Base-by-base conservation (phyloP, 2,797 vertebrate genomes). In the Spizella passerina region DNA sequence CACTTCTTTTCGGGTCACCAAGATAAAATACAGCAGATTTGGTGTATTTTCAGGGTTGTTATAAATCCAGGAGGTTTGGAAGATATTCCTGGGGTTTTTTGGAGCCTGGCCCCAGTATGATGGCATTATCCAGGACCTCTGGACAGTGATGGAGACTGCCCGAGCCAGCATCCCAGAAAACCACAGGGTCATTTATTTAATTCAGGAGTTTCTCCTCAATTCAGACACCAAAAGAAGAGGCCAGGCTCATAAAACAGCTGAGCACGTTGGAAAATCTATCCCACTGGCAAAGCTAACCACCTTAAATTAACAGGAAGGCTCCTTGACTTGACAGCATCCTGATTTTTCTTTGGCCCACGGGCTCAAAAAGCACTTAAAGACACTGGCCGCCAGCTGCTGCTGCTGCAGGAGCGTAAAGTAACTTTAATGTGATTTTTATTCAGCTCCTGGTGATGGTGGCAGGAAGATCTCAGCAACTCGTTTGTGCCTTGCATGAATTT, bases 381-480 rank as follows among this genome's bases (percentile, higher is more conserved):
- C 2, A 1, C 36, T 55, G 61, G 57, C 72, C 1, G 4, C 36
- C 68, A 85, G 92, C 76, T 77, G 82, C 53, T 75, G 82, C 53
- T 55, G 53, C 56, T 81, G 82, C 22, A 71, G 53, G 75, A 86
- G 53, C 23, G 57, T 41, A 22, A 76, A 82, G 56, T 59, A 56
- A 88, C 83, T 88, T 64, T 90, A 75, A 95, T 71, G 41, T 10
- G 60, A 78, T 90, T 93, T 94, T 94, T 71, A 41, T 90, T 80
- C 90, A 81, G 68, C 34, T 95, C 38, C 82, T 26, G 30, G 63
- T 41, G 18, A 50, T 1, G 6, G 43, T 5, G 21, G 76, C n/a
- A 22, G n/a, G 49, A 71, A 77, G 82, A 64, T 72, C 80, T 68
- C 70, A 82, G 79, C 21, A 70, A 53, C 34, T 49, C 22, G 0